These are phyloP conservation scores for Cephus rjabovi DNA, from an alignment of 2,888 invertebrate genomes.

Conservation along the genomic window DNA sequence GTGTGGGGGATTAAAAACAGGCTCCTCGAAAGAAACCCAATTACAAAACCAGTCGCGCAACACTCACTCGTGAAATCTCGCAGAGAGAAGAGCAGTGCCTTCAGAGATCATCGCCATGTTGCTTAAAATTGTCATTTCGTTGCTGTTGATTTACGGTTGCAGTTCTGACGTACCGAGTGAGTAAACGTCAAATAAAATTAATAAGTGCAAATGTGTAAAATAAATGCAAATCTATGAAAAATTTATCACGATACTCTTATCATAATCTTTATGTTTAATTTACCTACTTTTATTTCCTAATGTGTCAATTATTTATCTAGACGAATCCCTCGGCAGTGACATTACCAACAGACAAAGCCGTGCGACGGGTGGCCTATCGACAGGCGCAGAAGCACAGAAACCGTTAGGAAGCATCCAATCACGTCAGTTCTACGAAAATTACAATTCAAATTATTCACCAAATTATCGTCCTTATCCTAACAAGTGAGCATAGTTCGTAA, in stretches of 20 bases:
- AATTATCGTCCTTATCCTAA: not conserved
- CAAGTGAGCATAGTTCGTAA: not conserved
- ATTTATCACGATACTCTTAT: not conserved
- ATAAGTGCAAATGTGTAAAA: not conserved
- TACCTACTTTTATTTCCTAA: not conserved
- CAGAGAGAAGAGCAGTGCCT: not conserved
- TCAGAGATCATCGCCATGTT: not conserved
- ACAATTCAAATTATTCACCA: not conserved
- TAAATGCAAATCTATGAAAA: not conserved
- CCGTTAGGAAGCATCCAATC: not conserved
- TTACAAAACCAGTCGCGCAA: not conserved
- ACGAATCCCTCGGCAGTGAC: not conserved
- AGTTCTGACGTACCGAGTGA: not conserved
- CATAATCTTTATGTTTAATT: not conserved
- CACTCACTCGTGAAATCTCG: not conserved
- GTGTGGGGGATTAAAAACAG: not conserved
- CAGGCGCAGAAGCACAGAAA: not conserved
- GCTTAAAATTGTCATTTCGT: not conserved
- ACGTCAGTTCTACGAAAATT: not conserved
- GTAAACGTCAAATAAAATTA: not conserved
- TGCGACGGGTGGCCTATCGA: not conserved
- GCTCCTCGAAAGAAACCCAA: not conserved
- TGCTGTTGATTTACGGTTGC: not conserved
- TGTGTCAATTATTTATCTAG: not conserved
- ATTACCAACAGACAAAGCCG: not conserved